These are phyloP conservation scores for Tenebrio molitor DNA, from an alignment of 1,140 invertebrate species.

Conservation along the genomic window DNA sequence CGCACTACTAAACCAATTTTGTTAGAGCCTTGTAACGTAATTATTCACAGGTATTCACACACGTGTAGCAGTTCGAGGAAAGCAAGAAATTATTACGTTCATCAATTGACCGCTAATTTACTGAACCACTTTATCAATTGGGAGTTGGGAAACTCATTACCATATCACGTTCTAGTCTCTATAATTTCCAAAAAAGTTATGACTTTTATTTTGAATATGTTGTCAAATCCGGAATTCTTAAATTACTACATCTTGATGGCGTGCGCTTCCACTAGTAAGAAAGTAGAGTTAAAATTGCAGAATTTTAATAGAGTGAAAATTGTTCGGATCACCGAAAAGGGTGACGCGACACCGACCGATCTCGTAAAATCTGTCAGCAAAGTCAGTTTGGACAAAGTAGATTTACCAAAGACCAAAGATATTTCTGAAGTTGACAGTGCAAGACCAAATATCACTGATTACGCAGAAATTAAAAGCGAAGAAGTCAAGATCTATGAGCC, in stretches of 20 bases:
- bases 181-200: conserved; percentile 74
- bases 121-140: conserved; percentile 75
- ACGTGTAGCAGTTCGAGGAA: conserved; percentile 66
- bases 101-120: conserved; percentile 71
- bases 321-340: conserved; percentile 1
- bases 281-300: conserved; percentile 51
- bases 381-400: conserved; percentile 38
- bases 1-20: background rate
- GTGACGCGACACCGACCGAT: conserved; percentile 21
- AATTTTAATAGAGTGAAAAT: conserved; percentile 45
- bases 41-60: conserved; percentile 66
- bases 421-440: conserved; percentile 9
- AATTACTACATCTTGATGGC: conserved; percentile 67
- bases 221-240: conserved; percentile 69
- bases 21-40: too few relatives aligned
- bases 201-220: conserved; percentile 66
- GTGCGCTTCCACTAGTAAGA: conserved; percentile 50
- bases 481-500: conserved; percentile 64
- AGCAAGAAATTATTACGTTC: conserved; percentile 71
- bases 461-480: conserved; percentile 46
- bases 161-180: conserved; percentile 73
- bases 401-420: conserved; percentile 43
- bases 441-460: background rate
- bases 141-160: conserved; percentile 76
- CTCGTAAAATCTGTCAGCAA: conserved; percentile 48